phyloP scores from a whole-genome alignment of 2,888 invertebrate genomes.

The Zonitis immaculata region DNA sequence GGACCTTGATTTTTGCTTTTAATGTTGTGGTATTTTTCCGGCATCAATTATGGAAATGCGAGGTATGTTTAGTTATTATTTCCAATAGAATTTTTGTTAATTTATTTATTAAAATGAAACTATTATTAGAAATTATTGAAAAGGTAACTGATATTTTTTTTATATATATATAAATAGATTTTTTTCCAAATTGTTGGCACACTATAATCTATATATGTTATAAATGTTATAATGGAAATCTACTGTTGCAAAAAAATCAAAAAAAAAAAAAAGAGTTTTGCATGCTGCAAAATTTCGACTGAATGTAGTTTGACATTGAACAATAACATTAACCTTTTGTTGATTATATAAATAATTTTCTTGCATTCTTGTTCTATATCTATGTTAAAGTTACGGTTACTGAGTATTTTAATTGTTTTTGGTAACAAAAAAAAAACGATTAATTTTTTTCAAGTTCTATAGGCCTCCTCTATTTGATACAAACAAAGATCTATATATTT shows the following conservation, averaged over 20 bases:
- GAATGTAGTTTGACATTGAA: constrained; percentile 35
- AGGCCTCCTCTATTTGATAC: too few relatives aligned
- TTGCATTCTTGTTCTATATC: constrained; percentile 15
- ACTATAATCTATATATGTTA: neutral
- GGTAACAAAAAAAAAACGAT: too few relatives aligned
- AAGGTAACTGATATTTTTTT: too few relatives aligned
- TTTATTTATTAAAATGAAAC: neutral
- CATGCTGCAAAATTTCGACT: constrained; percentile 29
- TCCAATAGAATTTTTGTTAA: neutral
- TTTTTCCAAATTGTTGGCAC: too few relatives aligned
- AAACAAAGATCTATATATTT: too few relatives aligned
- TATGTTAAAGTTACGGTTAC: constrained; percentile 8
- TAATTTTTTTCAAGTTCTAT: too few relatives aligned
- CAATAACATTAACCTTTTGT: constrained; percentile 33
- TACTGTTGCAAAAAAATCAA: neutral
- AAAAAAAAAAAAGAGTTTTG: constrained; percentile 11
- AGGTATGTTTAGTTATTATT: constrained; percentile 36
- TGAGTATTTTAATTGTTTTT: constrained; percentile 4
- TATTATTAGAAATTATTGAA: neutral
- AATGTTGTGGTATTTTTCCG: constrained; percentile 16
- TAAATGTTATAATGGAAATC: neutral
- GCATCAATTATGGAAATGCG: constrained; percentile 44
- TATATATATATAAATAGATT: too few relatives aligned
- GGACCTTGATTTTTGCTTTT: neutral
- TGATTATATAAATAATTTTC: constrained; percentile 15